These are phyloP conservation scores for Perithous albicinctus DNA, from an alignment of 2,888 invertebrate species.

Conservation along the genomic window DNA sequence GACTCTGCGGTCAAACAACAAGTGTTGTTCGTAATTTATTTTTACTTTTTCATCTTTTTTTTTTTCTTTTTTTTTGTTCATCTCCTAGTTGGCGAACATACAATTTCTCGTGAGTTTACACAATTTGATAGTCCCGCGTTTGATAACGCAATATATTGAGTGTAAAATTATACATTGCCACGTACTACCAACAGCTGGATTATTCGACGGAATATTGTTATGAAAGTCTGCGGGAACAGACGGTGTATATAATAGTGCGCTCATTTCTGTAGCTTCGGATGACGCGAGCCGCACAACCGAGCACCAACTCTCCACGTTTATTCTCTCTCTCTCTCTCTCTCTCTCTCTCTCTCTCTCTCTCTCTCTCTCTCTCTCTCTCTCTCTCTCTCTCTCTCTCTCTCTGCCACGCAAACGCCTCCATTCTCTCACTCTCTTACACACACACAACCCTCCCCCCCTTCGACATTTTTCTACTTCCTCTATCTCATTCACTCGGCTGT, in stretches of 20 bases:
- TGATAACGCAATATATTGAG: neutral
- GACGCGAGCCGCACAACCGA: conserved; percentile 47
- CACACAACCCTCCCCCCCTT: conserved; percentile 6
- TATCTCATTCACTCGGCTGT: conserved; percentile 56
- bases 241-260: conserved; percentile 43
- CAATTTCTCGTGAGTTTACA: conserved; percentile 22
- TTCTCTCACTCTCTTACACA: conserved; percentile 3
- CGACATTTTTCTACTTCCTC: conserved; percentile 43
- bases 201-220: conserved; percentile 54
- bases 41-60: neutral
- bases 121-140: neutral
- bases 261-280: conserved; percentile 59
- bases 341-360: conserved; percentile 40
- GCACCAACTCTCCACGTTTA: conserved; percentile 17
- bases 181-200: conserved; percentile 63
- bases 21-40: conserved; percentile 21
- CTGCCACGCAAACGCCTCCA: conserved; percentile 41
- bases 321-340: conserved; percentile 33
- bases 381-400: conserved; percentile 21
- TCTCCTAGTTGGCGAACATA: neutral
- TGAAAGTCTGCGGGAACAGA: conserved; percentile 60
- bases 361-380: conserved; percentile 64
- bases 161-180: conserved; percentile 25
- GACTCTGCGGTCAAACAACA: conserved; percentile 5
- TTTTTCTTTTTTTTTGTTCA: too few relatives aligned